phyloP scores from a whole-genome alignment of 2,113 vertebrate species.

The Siniperca chuatsi region DNA sequence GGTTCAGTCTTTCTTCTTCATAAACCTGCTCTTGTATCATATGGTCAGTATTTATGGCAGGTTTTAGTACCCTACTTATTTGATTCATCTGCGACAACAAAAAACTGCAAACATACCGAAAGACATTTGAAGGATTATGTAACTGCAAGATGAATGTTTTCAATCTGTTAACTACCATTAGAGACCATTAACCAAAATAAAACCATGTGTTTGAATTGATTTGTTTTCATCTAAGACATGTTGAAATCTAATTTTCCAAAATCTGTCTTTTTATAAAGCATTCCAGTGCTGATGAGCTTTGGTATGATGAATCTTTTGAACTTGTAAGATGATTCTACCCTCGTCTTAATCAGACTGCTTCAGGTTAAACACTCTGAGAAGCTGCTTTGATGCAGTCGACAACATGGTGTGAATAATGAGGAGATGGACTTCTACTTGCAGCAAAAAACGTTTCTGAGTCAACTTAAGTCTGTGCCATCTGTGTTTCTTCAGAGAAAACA shows the following conservation, averaged over 20 bases:
- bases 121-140: no score
- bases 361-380: conserved; percentile 40
- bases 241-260: conserved; percentile 14
- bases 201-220: conserved; percentile 1
- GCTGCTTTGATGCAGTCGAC: conserved; percentile 38
- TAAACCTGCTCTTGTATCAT: not conserved
- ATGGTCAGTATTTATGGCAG: not conserved
- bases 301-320: conserved; percentile 34
- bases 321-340: conserved; percentile 10
- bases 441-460: conserved; percentile 39
- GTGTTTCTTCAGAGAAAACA: conserved; percentile 4
- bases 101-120: not conserved
- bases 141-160: no score
- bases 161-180: not conserved
- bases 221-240: conserved; percentile 11
- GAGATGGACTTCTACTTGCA: conserved; percentile 24
- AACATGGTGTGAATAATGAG: conserved; percentile 32
- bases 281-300: not conserved
- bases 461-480: conserved; percentile 18
- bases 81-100: not conserved
- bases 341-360: conserved; percentile 42
- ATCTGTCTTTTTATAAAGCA: not conserved
- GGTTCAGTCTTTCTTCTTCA: not conserved
- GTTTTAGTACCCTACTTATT: not conserved
- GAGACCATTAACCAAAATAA: not conserved